Evolutionary conservation across 1,140 invertebrate genomes (phyloP).

Genomic region (Hyphantria cunea): DNA sequence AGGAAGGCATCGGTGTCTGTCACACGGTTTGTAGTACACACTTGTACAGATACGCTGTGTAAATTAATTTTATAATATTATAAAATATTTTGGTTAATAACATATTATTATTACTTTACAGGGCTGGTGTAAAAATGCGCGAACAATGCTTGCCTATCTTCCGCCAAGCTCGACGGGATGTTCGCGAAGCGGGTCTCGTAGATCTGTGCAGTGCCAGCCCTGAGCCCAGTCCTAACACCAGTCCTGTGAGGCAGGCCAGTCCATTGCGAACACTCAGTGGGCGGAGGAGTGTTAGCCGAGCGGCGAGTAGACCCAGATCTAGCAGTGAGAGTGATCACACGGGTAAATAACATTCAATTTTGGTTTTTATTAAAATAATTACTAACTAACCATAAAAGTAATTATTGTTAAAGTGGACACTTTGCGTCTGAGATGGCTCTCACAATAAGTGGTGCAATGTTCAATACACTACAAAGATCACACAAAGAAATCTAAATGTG

Average conservation of each 20-base stretch:
- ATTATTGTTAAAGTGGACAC: too few relatives aligned
- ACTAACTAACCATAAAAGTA: too few relatives aligned
- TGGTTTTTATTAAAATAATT: too few relatives aligned
- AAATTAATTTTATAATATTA: too few relatives aligned
- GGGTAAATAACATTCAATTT: constrained; percentile 1
- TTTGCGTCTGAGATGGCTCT: too few relatives aligned
- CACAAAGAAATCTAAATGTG: too few relatives aligned
- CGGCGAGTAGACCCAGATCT: constrained; percentile 14
- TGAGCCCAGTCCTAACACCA: constrained; percentile 19
- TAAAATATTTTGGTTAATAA: too few relatives aligned
- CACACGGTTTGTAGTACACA: too few relatives aligned
- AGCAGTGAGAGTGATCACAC: constrained; percentile 15
- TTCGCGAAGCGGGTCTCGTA: constrained; percentile 84
- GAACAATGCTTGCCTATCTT: constrained; percentile 92
- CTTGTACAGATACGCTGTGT: too few relatives aligned
- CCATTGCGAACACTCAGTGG: constrained; percentile 1
- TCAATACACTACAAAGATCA: too few relatives aligned
- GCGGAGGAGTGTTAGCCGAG: constrained; percentile 13
- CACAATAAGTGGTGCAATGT: too few relatives aligned
- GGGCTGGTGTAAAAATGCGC: constrained; percentile 92
- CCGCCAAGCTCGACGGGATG: constrained; percentile 88
- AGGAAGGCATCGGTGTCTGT: too few relatives aligned
- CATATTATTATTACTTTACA: constrained; percentile 44
- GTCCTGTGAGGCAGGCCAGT: background rate
- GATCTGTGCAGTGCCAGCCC: constrained; percentile 38